phyloP scores from a whole-genome alignment of 2,797 vertebrate species.

The Crypturellus tataupa region DNA sequence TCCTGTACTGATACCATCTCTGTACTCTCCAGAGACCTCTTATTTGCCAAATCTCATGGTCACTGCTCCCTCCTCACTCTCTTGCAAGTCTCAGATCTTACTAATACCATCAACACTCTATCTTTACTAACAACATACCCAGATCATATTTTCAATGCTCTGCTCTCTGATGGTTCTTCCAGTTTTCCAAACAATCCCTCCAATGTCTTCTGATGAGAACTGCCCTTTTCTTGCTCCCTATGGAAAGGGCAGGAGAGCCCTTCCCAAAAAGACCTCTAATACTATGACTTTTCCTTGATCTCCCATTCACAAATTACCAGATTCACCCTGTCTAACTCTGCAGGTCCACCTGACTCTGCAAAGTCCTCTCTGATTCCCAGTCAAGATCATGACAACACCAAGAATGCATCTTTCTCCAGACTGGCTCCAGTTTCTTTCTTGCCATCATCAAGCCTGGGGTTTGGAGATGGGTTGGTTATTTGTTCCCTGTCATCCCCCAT shows the following conservation, averaged over 20 bases:
- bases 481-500: not conserved
- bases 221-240: not conserved
- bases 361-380: not conserved
- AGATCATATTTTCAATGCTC: not conserved
- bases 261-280: not conserved
- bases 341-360: not conserved
- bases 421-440: not conserved
- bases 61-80: not conserved
- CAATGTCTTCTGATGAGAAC: not conserved
- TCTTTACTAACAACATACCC: not conserved
- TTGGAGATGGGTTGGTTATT: not conserved
- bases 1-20: not conserved
- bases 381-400: not conserved
- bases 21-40: not conserved
- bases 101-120: not conserved
- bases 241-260: not conserved
- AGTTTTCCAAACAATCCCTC: not conserved
- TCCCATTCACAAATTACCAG: not conserved
- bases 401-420: not conserved
- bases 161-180: not conserved
- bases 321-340: not conserved
- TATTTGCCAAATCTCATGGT: not conserved
- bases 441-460: not conserved
- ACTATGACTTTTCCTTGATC: not conserved
- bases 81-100: not conserved